A percentile compares a stretch with the other conserved stretches of the same genome.
Evolutionary conservation across 2,888 invertebrate genomes (phyloP).

Genomic region (Coenonympha arcania): DNA sequence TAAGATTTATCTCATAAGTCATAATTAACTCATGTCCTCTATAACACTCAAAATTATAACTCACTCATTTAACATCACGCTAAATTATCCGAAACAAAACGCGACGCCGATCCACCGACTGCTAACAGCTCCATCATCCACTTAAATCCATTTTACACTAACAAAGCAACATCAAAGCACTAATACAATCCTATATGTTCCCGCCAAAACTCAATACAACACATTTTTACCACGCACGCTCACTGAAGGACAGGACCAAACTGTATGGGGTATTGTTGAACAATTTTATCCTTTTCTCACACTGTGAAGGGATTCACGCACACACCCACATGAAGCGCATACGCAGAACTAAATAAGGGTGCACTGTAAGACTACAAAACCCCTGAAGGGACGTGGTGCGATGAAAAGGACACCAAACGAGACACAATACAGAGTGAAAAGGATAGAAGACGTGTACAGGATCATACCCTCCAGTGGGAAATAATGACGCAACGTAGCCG

Average conservation of each 20-base stretch:
- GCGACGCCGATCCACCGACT: slow-evolving; percentile 27
- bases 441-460: slow-evolving; percentile 52
- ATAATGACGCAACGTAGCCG: slow-evolving; percentile 55
- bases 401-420: slow-evolving; percentile 41
- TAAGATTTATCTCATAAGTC: too few species aligned
- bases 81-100: slow-evolving; percentile 42
- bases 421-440: slow-evolving; percentile 38
- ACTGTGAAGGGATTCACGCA: slow-evolving; percentile 35
- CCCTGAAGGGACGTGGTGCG: slow-evolving; percentile 47
- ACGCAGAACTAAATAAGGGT: slow-evolving; percentile 60
- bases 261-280: slow-evolving; percentile 38
- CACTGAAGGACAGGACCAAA: slow-evolving; percentile 46
- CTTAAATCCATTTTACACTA: slow-evolving; percentile 32
- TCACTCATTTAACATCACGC: slow-evolving; percentile 66
- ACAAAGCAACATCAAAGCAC: slow-evolving; percentile 19
- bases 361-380: slow-evolving; percentile 49
- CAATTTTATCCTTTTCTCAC: slow-evolving; percentile 38
- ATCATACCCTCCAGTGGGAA: slow-evolving; percentile 59
- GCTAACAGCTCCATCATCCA: slow-evolving; percentile 48
- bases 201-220: slow-evolving; percentile 54
- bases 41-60: slow-evolving; percentile 28
- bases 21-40: too few species aligned
- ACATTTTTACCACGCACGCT: slow-evolving; percentile 48
- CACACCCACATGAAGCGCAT: slow-evolving; percentile 50
- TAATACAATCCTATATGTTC: slow-evolving; percentile 39